Evolutionary conservation across 2,888 invertebrate genomes (phyloP).

Genomic region (Agriotes lineatus): DNA sequence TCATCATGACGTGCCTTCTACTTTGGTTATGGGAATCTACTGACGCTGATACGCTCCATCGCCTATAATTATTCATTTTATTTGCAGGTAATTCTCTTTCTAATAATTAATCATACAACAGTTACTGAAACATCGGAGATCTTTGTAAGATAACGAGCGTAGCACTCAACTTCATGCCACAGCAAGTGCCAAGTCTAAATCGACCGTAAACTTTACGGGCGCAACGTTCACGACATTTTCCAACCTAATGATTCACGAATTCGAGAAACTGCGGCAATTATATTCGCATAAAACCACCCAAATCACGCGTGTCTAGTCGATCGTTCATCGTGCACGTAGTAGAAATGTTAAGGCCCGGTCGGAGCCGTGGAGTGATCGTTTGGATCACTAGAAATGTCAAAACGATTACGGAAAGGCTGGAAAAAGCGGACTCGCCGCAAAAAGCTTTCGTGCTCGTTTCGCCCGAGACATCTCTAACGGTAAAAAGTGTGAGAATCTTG

Average conservation of each 20-base stretch:
- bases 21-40: too few species aligned
- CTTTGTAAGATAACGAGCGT: too few species aligned
- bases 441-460: conserved; percentile 11
- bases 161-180: too few species aligned
- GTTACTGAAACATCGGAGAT: too few species aligned
- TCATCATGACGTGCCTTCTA: too few species aligned
- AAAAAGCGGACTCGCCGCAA: neutral
- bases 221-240: neutral
- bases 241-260: conserved; percentile 2
- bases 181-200: too few species aligned
- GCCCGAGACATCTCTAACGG: conserved; percentile 1
- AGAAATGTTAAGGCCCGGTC: neutral
- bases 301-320: conserved; percentile 4
- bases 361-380: conserved; percentile 1
- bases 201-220: neutral
- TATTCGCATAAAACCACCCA: neutral
- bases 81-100: too few species aligned
- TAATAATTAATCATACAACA: too few species aligned
- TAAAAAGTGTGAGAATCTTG: conserved; percentile 13
- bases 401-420: conserved; percentile 7
- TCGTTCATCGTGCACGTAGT: neutral
- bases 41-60: too few species aligned
- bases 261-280: neutral
- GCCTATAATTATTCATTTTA: too few species aligned
- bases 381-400: conserved; percentile 11